These are phyloP conservation scores for Calcarius lapponicus DNA, from an alignment of 2,797 vertebrate species.

Conservation along the genomic window DNA sequence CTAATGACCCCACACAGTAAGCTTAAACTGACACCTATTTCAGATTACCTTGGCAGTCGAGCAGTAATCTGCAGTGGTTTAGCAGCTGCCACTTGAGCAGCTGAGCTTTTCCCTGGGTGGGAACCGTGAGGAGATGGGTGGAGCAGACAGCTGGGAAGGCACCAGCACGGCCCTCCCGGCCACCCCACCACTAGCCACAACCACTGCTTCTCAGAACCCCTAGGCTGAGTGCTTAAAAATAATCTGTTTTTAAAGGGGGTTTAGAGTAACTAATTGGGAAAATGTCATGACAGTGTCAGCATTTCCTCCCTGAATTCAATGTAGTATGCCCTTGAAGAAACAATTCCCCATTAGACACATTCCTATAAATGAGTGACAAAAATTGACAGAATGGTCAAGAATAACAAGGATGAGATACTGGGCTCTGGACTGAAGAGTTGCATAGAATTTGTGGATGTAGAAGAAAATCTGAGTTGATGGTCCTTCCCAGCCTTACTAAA, in stretches of 20 bases:
- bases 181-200: accelerated
- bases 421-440: background rate
- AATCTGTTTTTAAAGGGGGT: background rate
- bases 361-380: background rate
- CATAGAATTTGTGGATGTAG: background rate
- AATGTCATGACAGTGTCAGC: background rate
- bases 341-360: background rate
- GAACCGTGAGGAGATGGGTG: background rate
- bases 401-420: background rate
- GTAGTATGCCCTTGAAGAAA: background rate
- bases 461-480: background rate
- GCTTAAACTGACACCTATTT: background rate
- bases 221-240: background rate
- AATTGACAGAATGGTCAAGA: background rate
- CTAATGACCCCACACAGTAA: background rate
- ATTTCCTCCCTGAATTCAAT: background rate
- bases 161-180: accelerated
- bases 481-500: background rate
- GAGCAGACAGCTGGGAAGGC: background rate
- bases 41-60: background rate
- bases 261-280: background rate
- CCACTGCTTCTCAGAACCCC: accelerated
- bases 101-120: conserved; percentile 9
- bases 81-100: conserved; percentile 32
- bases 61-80: conserved; percentile 27